Evolutionary conservation across 2,888 invertebrate genomes (phyloP).

Genomic region (Dioctria rufipes): DNA sequence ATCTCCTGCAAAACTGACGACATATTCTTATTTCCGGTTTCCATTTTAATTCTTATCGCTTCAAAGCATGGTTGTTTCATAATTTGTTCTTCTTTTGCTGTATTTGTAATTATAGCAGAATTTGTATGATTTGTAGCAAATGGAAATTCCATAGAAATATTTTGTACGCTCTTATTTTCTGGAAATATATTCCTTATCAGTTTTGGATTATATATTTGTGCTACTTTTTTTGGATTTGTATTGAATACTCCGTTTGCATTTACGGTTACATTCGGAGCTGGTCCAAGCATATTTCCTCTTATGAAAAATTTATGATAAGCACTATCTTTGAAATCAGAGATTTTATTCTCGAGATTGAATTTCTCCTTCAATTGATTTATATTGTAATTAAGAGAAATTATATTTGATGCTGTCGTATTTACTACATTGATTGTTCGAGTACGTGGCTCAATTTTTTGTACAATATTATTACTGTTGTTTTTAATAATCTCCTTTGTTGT

Average conservation of each 20-base stretch:
- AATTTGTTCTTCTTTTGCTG: conserved; percentile 11
- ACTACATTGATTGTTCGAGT: conserved; percentile 23
- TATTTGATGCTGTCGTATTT: conserved; percentile 9
- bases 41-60: conserved; percentile 29
- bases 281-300: conserved; percentile 68
- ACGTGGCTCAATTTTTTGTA: conserved; percentile 13
- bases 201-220: conserved; percentile 43
- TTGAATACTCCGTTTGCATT: conserved; percentile 74
- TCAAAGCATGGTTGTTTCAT: conserved; percentile 23
- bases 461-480: not conserved
- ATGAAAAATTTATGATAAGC: conserved; percentile 43
- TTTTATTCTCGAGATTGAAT: conserved; percentile 39
- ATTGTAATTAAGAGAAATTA: conserved; percentile 41
- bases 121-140: not conserved
- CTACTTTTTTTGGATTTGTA: conserved; percentile 60
- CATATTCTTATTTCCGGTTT: conserved; percentile 16
- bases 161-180: conserved; percentile 24
- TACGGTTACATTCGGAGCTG: conserved; percentile 80
- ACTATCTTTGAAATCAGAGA: conserved; percentile 36
- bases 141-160: conserved; percentile 27
- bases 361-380: conserved; percentile 35
- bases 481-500: conserved; percentile 18
- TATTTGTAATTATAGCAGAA: no score
- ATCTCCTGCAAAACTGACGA: conserved; percentile 29
- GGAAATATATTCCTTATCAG: conserved; percentile 7